Evolutionary conservation across 2,888 invertebrate species (phyloP), one percentile per base, ranked within the genome.

Genomic region (Mongoloraphidia duomilia): DNA sequence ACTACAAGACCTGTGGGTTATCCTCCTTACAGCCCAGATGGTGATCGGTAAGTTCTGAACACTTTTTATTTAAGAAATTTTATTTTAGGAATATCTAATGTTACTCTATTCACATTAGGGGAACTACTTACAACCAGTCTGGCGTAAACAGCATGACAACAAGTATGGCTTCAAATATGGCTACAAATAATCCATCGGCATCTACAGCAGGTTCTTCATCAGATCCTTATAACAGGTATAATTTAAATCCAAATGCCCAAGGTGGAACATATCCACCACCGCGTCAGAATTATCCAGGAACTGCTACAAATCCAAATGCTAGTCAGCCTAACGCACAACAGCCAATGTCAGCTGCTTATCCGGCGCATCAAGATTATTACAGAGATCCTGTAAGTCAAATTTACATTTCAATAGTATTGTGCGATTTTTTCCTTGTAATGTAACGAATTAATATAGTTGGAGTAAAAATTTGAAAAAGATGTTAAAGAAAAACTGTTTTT

Each of bases 1-100:
- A 75, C 80, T 54, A 82, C 82, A 67, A 80, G 85, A 73, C 84
- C 83, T 61, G 83, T 84, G 60, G 84, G 85, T 61, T 70, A 74
- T 63, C 84, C 85, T 60, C 82, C 85, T 58, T 83, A 84, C 61
- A 82, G 83, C 54, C 77, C 82, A 46, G 74, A 76, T 55, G 79
- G 79, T 59, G 77, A 67, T 73, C 78, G 80, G 83, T 82, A 67
- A 65, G 64, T 64, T 58, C 55, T 55, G 12, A 34, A 11, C 34
- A 9, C 10, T 46, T 46, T 44, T 35, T 41, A 42, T 48, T 49
- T 53, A 34, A 17, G 34, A 49, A 35, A 26, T 8, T 34, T 41
- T 37, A 52, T 55, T 51, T 52, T 56, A 50, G 44, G 41, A 43
- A 35, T 46, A 50, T 46, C 26, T 45, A 47, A 45, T 52, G 10